Evolutionary conservation across 2,797 vertebrate genomes (phyloP).

Genomic region (Cyclopterus lumpus): DNA sequence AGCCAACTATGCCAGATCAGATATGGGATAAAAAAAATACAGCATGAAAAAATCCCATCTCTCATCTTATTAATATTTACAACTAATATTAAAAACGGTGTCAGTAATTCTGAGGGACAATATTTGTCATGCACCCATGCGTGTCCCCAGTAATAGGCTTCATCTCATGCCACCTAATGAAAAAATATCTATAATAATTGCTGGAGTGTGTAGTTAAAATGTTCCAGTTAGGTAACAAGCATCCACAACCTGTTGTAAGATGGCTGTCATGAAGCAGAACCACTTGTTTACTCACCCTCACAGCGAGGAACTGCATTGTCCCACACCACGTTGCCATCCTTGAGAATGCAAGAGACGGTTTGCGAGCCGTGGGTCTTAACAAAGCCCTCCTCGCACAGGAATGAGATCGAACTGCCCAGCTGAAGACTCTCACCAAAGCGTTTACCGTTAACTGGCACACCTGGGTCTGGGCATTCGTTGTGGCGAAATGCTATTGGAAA

Average conservation of each 20-base stretch:
- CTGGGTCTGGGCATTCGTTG: constrained; percentile 97
- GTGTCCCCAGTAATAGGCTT: background rate
- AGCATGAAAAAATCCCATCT: background rate
- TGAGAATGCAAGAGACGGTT: constrained; percentile 94
- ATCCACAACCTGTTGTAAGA: background rate
- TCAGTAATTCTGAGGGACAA: background rate
- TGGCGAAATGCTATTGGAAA: constrained; percentile 90
- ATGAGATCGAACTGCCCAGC: constrained; percentile 96
- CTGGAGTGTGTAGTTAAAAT: background rate
- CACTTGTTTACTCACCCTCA: constrained; percentile 85
- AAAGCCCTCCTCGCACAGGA: constrained; percentile 97
- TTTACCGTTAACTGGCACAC: constrained; percentile 95
- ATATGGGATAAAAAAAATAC: background rate
- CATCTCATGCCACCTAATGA: background rate
- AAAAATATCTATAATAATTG: background rate
- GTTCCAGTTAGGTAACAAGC: background rate
- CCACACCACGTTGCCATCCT: constrained; percentile 98
- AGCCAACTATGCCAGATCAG: background rate
- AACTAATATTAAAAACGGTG: background rate
- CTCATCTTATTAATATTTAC: background rate
- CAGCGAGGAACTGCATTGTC: constrained; percentile 95
- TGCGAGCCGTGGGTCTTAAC: constrained; percentile 95
- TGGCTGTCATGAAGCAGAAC: background rate
- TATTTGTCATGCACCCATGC: background rate
- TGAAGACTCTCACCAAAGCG: constrained; percentile 96